Percentiles rank a stretch among this genome's conserved stretches.
Conservation (phyloP, 2,113 vertebrate genomes). For the Marcusenius ussheri region DNA sequence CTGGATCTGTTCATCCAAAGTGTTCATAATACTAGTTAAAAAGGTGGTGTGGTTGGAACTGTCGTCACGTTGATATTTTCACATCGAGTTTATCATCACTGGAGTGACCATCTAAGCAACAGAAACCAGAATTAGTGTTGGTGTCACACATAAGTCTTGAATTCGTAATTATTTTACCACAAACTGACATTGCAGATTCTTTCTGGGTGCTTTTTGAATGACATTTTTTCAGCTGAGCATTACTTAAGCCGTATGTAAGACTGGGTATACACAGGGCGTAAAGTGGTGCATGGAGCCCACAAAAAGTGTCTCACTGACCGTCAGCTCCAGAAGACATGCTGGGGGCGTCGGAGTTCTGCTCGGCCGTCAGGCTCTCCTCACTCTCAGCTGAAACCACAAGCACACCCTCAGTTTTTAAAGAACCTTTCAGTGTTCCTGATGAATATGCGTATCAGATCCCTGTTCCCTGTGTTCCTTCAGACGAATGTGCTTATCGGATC, state of each 20-base stretch:
- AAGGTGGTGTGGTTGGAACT: neutral
- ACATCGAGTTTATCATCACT: neutral
- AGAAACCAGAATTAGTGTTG: neutral
- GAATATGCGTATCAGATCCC: neutral
- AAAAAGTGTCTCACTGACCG: slow-evolving; percentile 32
- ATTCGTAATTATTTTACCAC: neutral
- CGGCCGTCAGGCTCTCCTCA: slow-evolving; percentile 32
- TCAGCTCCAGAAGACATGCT: slow-evolving; percentile 38
- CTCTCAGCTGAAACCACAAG: slow-evolving; percentile 31
- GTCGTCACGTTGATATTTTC: neutral
- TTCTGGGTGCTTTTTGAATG: neutral
- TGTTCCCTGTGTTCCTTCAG: neutral
- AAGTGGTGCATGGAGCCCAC: neutral
- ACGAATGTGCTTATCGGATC: neutral
- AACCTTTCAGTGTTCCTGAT: neutral
- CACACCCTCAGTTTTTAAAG: slow-evolving; percentile 1
- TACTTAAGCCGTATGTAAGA: neutral
- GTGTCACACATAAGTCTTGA: neutral
- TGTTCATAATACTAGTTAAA: neutral
- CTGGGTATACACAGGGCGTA: neutral
- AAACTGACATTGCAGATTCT: neutral
- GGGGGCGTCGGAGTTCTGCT: slow-evolving; percentile 29
- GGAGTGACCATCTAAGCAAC: neutral
- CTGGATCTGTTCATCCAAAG: neutral
- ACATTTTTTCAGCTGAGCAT: neutral